Evolutionary conservation across 2,113 vertebrate species (phyloP).

Genomic region (Petroica traversi): DNA sequence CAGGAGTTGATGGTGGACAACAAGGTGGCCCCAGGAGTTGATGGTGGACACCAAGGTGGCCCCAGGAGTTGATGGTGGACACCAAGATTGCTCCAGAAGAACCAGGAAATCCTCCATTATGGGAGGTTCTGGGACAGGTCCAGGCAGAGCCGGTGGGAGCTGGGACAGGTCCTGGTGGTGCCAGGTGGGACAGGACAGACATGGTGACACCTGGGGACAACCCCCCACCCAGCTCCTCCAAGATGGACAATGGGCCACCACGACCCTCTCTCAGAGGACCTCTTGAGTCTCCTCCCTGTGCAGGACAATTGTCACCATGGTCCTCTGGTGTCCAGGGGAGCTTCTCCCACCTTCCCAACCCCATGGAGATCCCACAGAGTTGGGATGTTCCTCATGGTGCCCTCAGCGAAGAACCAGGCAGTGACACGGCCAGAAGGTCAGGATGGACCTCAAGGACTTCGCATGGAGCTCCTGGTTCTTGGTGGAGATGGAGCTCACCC

Average conservation of each 20-base stretch:
- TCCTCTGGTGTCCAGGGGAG: neutral
- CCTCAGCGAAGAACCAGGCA: neutral
- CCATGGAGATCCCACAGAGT: neutral
- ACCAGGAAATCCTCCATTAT: neutral
- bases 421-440: neutral
- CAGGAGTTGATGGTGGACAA: neutral
- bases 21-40: neutral
- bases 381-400: neutral
- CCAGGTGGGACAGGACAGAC: neutral
- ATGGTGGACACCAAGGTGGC: neutral
- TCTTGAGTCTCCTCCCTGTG: neutral
- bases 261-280: neutral
- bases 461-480: fast-evolving
- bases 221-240: neutral
- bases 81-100: neutral
- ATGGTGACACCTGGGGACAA: fast-evolving
- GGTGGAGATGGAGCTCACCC: neutral
- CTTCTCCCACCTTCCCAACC: neutral
- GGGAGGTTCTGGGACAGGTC: neutral
- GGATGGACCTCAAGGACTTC: neutral
- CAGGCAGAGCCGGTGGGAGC: fast-evolving
- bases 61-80: neutral
- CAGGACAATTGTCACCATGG: neutral
- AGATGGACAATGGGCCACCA: fast-evolving
- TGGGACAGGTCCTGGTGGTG: neutral